A percentile compares a stretch with the other conserved stretches of the same genome.
These are phyloP conservation scores for Diplolepis rosae DNA, from an alignment of 2,888 invertebrate genomes.

Conservation along the genomic window DNA sequence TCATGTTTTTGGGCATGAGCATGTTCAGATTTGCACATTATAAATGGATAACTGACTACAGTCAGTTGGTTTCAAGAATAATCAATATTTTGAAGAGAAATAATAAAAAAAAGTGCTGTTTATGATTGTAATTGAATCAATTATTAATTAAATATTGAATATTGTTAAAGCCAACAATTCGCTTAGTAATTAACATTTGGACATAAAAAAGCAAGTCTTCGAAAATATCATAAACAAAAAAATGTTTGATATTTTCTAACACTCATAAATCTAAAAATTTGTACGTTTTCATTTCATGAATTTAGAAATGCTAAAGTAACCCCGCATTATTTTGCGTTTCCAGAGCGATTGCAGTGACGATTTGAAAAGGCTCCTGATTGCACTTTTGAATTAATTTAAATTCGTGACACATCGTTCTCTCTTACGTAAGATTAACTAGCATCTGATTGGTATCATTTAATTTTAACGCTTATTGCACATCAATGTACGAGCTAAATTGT, in stretches of 20 bases:
- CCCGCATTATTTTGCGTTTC: slow-evolving; percentile 52
- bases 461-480: slow-evolving; percentile 29
- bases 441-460: slow-evolving; percentile 45
- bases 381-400: slow-evolving; percentile 66
- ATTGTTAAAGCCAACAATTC: background rate
- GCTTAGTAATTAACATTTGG: background rate
- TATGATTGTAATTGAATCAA: background rate
- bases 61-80: background rate
- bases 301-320: background rate
- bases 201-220: slow-evolving; percentile 7
- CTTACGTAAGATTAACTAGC: slow-evolving; percentile 48
- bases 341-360: slow-evolving; percentile 72
- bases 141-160: background rate
- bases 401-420: slow-evolving; percentile 39
- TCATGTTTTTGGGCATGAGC: background rate
- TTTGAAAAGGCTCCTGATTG: slow-evolving; percentile 70
- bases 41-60: background rate
- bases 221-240: slow-evolving; percentile 19
- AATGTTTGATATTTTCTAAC: too few relatives aligned
- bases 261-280: background rate
- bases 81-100: too few relatives aligned
- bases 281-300: background rate
- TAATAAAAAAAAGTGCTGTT: too few relatives aligned
- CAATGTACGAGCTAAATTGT: slow-evolving; percentile 43
- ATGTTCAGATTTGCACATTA: background rate